These are phyloP conservation scores for Amphiura filiformis DNA, from an alignment of 35 echinoderm and acorn worm species.

Conservation along the genomic window DNA sequence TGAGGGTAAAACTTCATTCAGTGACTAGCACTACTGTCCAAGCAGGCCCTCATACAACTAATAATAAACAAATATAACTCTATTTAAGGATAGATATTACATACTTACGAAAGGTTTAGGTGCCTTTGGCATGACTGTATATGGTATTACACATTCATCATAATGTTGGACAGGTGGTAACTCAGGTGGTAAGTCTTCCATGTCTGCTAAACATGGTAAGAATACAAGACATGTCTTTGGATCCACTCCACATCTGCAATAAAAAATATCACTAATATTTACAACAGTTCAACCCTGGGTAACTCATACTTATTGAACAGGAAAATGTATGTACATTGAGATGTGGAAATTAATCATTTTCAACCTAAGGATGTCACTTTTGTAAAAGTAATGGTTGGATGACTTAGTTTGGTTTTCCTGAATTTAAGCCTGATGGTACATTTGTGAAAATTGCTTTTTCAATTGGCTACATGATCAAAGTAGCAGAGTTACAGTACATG, in stretches of 20 bases:
- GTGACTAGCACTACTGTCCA: no score
- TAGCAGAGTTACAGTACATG: no score
- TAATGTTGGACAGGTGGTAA: slow-evolving; percentile 15
- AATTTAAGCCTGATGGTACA: no score
- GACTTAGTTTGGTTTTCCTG: no score
- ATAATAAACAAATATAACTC: not conserved
- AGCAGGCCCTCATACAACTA: no score
- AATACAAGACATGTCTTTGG: slow-evolving; percentile 39
- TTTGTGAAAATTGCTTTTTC: no score
- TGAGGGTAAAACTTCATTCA: no score
- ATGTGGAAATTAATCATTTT: not conserved
- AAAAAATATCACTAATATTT: not conserved
- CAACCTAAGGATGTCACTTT: no score
- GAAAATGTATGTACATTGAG: not conserved
- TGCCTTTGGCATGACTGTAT: slow-evolving; percentile 34
- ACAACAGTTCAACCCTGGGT: not conserved
- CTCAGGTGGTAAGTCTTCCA: slow-evolving; percentile 12
- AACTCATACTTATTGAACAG: not conserved
- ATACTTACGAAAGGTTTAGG: slow-evolving; percentile 49
- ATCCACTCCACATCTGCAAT: slow-evolving; percentile 41
- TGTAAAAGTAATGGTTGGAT: no score
- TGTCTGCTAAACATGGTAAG: slow-evolving; percentile 27
- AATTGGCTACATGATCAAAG: no score
- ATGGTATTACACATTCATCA: slow-evolving; percentile 1
- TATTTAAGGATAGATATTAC: no score